Percentiles rank a stretch among this genome's conserved stretches.
These are phyloP conservation scores for Acrossocheilus fasciatus DNA, from an alignment of 2,797 vertebrate genomes.

Conservation along the genomic window DNA sequence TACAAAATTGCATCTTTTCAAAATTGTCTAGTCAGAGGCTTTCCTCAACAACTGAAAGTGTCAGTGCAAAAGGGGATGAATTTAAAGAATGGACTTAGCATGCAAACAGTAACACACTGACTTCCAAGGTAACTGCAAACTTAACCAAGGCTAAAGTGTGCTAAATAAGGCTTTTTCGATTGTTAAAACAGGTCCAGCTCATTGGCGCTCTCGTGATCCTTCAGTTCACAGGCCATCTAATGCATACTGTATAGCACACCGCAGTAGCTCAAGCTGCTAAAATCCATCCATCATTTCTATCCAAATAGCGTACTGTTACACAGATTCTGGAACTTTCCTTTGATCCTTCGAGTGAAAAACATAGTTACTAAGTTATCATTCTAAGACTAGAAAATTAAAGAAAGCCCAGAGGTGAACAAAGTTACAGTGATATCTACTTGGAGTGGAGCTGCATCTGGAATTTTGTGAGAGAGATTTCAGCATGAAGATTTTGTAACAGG, in stretches of 20 bases:
- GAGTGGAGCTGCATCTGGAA: not conserved
- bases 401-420: not conserved
- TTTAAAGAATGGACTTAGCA: not conserved
- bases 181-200: not conserved
- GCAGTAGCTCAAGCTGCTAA: not conserved
- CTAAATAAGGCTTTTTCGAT: not conserved
- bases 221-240: not conserved
- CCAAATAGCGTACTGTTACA: not conserved
- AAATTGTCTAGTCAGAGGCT: not conserved
- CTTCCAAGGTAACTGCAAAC: not conserved
- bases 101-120: not conserved
- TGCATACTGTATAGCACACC: not conserved
- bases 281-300: not conserved
- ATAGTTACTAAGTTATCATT: not conserved
- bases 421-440: not conserved
- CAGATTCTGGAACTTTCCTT: not conserved
- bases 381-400: not conserved
- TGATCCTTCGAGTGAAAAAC: not conserved
- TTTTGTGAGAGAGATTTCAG: too few relatives aligned
- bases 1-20: not conserved
- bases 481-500: too few relatives aligned
- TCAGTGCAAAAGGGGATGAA: not conserved
- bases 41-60: not conserved
- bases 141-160: not conserved
- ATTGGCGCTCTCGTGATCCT: not conserved